phyloP scores from a whole-genome alignment of 2,113 vertebrate species.

The Ancistrus triradiatus region DNA sequence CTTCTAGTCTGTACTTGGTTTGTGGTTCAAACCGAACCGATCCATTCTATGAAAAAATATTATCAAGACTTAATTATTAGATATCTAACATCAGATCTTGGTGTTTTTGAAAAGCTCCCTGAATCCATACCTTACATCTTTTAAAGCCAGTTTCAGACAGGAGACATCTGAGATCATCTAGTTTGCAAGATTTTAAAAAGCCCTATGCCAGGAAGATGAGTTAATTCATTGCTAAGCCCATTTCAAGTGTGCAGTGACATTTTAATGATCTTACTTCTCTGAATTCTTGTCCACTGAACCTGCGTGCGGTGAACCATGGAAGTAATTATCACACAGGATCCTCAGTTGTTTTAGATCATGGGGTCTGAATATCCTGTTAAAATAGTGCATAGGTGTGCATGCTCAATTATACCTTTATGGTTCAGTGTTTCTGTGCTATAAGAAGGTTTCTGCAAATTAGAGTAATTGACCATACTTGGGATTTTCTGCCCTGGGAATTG shows the following conservation, averaged over 20 bases:
- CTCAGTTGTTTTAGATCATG: no score
- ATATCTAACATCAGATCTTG: background rate
- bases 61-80: no score
- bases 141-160: background rate
- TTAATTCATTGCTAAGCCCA: constrained; percentile 9
- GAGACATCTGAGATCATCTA: background rate
- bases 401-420: background rate
- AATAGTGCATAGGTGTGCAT: background rate
- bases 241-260: background rate
- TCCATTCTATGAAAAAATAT: no score
- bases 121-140: background rate
- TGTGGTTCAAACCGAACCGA: no score
- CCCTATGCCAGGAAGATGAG: background rate
- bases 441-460: background rate
- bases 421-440: no score
- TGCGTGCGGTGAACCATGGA: constrained; percentile 36
- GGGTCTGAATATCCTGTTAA: constrained; percentile 20
- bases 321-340: constrained; percentile 52
- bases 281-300: constrained; percentile 45
- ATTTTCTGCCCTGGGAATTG: no score
- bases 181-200: no score
- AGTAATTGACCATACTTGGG: background rate
- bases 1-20: no score
- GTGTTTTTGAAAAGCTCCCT: background rate
- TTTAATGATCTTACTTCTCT: constrained; percentile 60